phyloP scores from a whole-genome alignment of 2,797 vertebrate species.

The Adrianichthys oophorus region DNA sequence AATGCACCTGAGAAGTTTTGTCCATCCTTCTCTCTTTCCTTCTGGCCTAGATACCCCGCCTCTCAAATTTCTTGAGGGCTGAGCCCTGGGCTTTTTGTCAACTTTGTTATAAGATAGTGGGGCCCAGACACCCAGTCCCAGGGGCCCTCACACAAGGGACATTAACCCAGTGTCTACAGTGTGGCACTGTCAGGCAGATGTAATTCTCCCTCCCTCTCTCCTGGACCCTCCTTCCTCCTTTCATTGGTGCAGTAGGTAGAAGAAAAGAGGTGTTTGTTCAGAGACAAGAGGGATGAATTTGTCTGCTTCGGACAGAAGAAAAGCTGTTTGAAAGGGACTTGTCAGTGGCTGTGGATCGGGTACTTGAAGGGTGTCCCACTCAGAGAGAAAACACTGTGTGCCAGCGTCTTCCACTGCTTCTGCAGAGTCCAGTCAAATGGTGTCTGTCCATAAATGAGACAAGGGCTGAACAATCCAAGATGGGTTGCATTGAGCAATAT shows the following conservation, averaged over 20 bases:
- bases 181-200: slow-evolving; percentile 55
- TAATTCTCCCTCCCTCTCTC: slow-evolving; percentile 43
- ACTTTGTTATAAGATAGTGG: slow-evolving; percentile 75
- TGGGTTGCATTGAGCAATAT: slow-evolving; percentile 2
- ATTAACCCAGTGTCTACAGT: slow-evolving; percentile 54
- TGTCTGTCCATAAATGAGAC: not conserved
- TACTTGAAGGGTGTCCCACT: slow-evolving; percentile 76
- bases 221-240: slow-evolving; percentile 56
- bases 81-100: slow-evolving; percentile 74
- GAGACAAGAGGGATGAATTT: slow-evolving; percentile 78
- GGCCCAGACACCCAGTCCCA: slow-evolving; percentile 75
- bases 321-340: slow-evolving; percentile 71
- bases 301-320: slow-evolving; percentile 73
- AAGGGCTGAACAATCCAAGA: not conserved
- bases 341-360: slow-evolving; percentile 63
- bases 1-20: slow-evolving; percentile 54
- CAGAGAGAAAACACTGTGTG: slow-evolving; percentile 76
- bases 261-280: slow-evolving; percentile 79
- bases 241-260: slow-evolving; percentile 59
- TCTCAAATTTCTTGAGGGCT: slow-evolving; percentile 75
- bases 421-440: slow-evolving; percentile 42
- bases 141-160: slow-evolving; percentile 66
- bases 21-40: slow-evolving; percentile 43
- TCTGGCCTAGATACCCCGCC: slow-evolving; percentile 68
- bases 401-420: slow-evolving; percentile 54